phyloP scores from a whole-genome alignment of 2,113 vertebrate genomes.

The Eulemur macaco region DNA sequence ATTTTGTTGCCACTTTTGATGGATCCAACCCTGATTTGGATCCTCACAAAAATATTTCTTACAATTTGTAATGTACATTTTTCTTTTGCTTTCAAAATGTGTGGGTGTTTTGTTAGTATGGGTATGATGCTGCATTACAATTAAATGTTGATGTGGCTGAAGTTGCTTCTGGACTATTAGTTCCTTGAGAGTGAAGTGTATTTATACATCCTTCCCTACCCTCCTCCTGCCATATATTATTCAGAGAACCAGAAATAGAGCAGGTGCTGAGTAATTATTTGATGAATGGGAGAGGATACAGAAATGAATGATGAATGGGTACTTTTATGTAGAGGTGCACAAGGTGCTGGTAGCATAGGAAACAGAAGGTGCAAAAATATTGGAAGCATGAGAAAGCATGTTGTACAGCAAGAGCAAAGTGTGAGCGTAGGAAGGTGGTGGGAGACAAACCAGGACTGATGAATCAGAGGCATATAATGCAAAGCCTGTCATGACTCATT shows the following conservation, averaged over 20 bases:
- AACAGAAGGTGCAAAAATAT: neutral
- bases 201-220: neutral
- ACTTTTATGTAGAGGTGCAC: neutral
- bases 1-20: neutral
- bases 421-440: neutral
- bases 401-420: neutral
- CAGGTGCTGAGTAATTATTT: slow-evolving; percentile 26
- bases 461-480: neutral
- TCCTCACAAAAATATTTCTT: neutral
- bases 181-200: neutral
- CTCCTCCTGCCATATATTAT: neutral
- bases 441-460: neutral
- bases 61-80: neutral
- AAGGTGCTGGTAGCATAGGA: neutral
- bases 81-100: neutral
- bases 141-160: neutral
- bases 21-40: too few relatives aligned
- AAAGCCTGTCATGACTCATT: neutral
- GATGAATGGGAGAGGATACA: neutral
- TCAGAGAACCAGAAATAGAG: neutral
- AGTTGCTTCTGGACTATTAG: neutral
- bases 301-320: neutral
- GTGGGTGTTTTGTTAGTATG: neutral
- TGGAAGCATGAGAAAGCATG: neutral
- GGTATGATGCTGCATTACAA: neutral